These are phyloP conservation scores for Typhlichthys subterraneus DNA, from an alignment of 2,797 vertebrate species.

Conservation along the genomic window DNA sequence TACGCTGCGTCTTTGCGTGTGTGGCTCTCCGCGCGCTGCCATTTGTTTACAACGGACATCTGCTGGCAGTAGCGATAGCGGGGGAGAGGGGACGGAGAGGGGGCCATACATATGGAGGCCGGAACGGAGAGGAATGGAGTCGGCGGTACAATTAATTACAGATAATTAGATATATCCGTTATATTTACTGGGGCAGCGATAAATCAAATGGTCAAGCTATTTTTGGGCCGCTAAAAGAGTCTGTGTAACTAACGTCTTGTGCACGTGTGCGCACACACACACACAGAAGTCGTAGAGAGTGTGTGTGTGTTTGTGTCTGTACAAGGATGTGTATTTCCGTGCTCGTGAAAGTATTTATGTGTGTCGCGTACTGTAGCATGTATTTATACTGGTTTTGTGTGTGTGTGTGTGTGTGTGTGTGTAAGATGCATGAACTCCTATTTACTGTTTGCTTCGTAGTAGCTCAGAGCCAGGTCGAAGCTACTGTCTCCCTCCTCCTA, in stretches of 20 bases:
- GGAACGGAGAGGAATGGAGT: slow-evolving; percentile 62
- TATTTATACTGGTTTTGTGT: slow-evolving; percentile 7
- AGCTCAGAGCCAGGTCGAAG: slow-evolving; percentile 67
- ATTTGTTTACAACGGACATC: slow-evolving; percentile 60
- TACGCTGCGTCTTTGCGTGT: slow-evolving; percentile 57
- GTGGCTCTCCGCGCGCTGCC: slow-evolving; percentile 46
- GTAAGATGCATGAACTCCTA: slow-evolving; percentile 49
- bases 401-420: slow-evolving; percentile 3
- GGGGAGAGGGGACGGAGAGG: slow-evolving; percentile 48
- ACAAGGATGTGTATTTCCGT: background rate
- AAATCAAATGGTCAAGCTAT: slow-evolving; percentile 68
- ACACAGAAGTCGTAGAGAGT: slow-evolving; percentile 40
- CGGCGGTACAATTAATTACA: slow-evolving; percentile 72
- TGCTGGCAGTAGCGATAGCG: slow-evolving; percentile 43
- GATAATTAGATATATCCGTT: slow-evolving; percentile 78
- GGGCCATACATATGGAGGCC: slow-evolving; percentile 60
- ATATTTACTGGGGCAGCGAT: slow-evolving; percentile 70
- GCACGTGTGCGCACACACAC: slow-evolving; percentile 24
- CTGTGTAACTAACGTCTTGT: slow-evolving; percentile 53
- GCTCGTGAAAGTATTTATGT: background rate
- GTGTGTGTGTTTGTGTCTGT: slow-evolving; percentile 14
- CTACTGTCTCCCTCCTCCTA: slow-evolving; percentile 65
- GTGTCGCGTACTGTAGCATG: background rate
- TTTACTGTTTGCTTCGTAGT: slow-evolving; percentile 71
- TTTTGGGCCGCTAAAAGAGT: slow-evolving; percentile 57